Percentiles rank a stretch among this genome's conserved stretches.
These are phyloP conservation scores for Tichodroma muraria DNA, from an alignment of 2,113 vertebrate genomes.

Conservation along the genomic window DNA sequence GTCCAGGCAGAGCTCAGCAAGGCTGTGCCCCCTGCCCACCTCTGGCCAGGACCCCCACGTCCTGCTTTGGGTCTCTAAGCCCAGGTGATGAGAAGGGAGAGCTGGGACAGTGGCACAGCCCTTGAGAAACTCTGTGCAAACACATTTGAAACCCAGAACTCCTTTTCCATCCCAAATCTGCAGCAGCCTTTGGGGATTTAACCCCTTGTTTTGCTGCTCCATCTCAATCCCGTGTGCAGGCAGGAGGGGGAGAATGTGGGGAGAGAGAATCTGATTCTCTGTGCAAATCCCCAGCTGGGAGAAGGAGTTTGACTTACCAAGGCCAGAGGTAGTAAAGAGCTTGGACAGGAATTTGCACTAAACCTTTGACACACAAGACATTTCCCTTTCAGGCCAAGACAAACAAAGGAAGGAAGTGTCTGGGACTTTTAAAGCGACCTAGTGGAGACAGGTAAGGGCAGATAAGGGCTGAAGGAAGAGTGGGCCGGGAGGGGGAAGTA, in stretches of 20 bases:
- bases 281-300: not conserved
- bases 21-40: not conserved
- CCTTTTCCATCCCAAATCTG: not conserved
- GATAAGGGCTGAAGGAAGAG: slow-evolving; percentile 63
- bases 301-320: not conserved
- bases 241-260: not conserved
- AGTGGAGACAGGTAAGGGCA: slow-evolving; percentile 58
- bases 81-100: not conserved
- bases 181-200: not conserved
- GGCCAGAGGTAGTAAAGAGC: slow-evolving; percentile 17
- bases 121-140: not conserved
- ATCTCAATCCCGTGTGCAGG: not conserved
- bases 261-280: not conserved
- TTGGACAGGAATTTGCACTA: slow-evolving; percentile 22
- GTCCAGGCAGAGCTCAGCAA: not conserved
- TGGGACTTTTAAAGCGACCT: slow-evolving; percentile 49
- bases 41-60: not conserved
- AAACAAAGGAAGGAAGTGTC: slow-evolving; percentile 65
- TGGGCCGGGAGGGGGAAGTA: slow-evolving; percentile 16
- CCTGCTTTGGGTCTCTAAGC: not conserved
- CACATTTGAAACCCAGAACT: not conserved
- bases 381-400: slow-evolving; percentile 60
- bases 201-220: not conserved
- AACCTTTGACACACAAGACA: slow-evolving; percentile 56
- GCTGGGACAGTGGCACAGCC: not conserved